Evolutionary conservation across 2,113 vertebrate species (phyloP).

Genomic region (Entelurus aequoreus): DNA sequence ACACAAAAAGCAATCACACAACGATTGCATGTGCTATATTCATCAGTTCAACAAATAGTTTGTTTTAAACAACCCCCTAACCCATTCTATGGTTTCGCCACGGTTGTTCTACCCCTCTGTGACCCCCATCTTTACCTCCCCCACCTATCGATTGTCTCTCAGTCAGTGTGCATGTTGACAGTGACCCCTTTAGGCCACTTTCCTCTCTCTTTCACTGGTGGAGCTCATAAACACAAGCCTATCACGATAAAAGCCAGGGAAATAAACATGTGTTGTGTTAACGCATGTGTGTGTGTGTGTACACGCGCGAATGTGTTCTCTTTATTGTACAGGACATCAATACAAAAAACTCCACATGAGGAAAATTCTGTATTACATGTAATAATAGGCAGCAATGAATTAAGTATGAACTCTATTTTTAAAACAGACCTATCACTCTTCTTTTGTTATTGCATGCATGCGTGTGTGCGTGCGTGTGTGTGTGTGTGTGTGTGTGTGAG

Average conservation of each 20-base stretch:
- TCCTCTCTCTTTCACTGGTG: conserved; percentile 20
- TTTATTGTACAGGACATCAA: not conserved
- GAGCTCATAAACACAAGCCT: conserved; percentile 18
- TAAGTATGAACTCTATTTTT: not conserved
- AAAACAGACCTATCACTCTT: not conserved
- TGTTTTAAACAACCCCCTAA: conserved; percentile 4
- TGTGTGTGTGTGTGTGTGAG: not conserved
- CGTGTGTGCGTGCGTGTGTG: not conserved
- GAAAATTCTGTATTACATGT: not conserved
- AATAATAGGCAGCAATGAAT: not conserved
- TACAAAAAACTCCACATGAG: not conserved
- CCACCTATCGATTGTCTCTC: conserved; percentile 45
- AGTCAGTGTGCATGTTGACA: conserved; percentile 58
- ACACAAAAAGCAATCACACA: no score
- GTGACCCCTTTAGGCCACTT: conserved; percentile 65
- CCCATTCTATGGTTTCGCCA: conserved; percentile 4
- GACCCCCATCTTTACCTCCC: conserved; percentile 12
- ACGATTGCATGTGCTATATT: not conserved
- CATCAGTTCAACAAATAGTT: not conserved
- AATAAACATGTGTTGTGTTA: not conserved
- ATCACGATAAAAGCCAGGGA: conserved; percentile 7
- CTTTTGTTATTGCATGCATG: not conserved
- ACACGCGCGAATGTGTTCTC: not conserved
- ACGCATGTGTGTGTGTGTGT: not conserved
- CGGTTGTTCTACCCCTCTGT: conserved; percentile 6